These are phyloP conservation scores for Drosophila nr. fundita DNA, from an alignment of 2,888 invertebrate species.

Conservation along the genomic window DNA sequence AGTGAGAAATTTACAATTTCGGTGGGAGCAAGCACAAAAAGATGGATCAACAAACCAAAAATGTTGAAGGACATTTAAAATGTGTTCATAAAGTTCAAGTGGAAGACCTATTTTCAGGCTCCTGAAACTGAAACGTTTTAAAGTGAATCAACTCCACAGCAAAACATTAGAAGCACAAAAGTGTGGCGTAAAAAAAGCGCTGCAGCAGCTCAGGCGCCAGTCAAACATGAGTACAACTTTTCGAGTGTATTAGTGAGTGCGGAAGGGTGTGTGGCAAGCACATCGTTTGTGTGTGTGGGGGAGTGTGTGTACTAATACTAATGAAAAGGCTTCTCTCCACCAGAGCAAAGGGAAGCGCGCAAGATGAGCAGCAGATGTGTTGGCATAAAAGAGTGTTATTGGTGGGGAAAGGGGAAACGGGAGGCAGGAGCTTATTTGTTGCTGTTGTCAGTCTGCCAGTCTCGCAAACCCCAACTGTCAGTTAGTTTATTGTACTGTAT, in stretches of 20 bases:
- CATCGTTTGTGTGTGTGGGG: background rate
- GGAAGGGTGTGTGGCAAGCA: background rate
- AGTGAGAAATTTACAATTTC: background rate
- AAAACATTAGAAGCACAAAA: background rate
- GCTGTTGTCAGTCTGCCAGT: conserved; percentile 6
- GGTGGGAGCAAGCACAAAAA: background rate
- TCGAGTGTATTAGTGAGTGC: conserved; percentile 41
- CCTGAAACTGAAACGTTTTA: background rate
- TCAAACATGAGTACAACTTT: conserved; percentile 52
- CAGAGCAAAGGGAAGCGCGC: conserved; percentile 49
- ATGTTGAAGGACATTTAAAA: background rate
- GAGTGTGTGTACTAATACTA: conserved; percentile 62
- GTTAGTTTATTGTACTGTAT: conserved; percentile 3
- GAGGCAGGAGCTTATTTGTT: background rate
- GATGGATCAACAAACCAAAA: background rate
- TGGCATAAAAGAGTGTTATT: conserved; percentile 26
- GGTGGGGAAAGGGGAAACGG: background rate
- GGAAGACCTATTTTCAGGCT: background rate
- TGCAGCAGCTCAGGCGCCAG: conserved; percentile 56
- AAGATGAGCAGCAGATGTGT: conserved; percentile 47
- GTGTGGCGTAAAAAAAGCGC: conserved; percentile 45
- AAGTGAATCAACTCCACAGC: background rate
- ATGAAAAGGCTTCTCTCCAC: conserved; percentile 56
- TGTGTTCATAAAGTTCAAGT: background rate
- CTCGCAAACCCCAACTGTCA: background rate